phyloP scores from a whole-genome alignment of 2,113 vertebrate species.

The Takifugu flavidus region DNA sequence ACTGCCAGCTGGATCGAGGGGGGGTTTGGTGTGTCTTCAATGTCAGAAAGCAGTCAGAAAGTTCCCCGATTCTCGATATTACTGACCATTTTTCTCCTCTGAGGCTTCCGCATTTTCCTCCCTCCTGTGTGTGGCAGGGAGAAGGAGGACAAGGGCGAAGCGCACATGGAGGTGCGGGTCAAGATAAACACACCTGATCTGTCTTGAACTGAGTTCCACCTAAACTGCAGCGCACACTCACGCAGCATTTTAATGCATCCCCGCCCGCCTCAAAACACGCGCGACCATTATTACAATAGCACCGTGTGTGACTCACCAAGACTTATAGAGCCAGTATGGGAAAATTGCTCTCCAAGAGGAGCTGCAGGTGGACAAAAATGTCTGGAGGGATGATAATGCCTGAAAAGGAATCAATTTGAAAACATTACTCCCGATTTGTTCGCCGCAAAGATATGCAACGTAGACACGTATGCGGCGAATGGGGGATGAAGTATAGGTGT shows the following conservation, averaged over 20 bases:
- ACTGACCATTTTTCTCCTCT: not conserved
- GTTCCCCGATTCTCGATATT: not conserved
- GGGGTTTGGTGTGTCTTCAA: constrained; percentile 9
- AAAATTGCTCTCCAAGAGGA: constrained; percentile 55
- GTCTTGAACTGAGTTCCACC: constrained; percentile 42
- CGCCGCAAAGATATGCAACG: constrained; percentile 32
- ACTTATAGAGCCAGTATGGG: constrained; percentile 32
- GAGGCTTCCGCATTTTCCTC: not conserved
- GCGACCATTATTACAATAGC: constrained; percentile 44
- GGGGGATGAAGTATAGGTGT: not conserved
- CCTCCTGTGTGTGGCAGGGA: not conserved
- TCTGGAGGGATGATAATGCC: constrained; percentile 34
- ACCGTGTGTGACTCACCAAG: constrained; percentile 48
- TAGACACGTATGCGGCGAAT: constrained; percentile 11
- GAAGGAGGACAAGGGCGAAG: constrained; percentile 32
- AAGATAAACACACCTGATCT: constrained; percentile 53
- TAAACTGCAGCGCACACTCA: constrained; percentile 39
- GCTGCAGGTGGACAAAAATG: constrained; percentile 17
- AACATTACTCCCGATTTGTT: constrained; percentile 45
- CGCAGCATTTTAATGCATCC: constrained; percentile 58
- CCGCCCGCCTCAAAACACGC: constrained; percentile 34
- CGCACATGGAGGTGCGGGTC: constrained; percentile 50
- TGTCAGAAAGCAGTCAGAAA: not conserved
- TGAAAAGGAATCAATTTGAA: constrained; percentile 51
- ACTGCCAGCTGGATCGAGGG: constrained; percentile 33